Conservation (phyloP, 53 echinoderm and acorn worm species). For the Glandiceps talaboti region DNA sequence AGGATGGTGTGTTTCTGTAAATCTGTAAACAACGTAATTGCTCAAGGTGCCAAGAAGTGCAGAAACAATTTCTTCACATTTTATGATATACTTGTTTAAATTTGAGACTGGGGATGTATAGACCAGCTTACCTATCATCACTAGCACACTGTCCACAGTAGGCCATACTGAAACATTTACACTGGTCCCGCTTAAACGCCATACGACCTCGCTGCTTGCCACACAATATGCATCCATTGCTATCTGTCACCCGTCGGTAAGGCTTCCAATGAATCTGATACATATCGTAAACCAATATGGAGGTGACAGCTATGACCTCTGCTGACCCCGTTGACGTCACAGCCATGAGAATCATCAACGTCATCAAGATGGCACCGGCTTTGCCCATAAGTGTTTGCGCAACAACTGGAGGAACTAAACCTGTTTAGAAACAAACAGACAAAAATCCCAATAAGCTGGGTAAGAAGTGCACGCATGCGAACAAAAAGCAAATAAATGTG, state of each 20-base stretch:
- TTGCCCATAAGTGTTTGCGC: conserved; percentile 68
- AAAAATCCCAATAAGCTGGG: neutral
- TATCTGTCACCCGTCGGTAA: conserved; percentile 55
- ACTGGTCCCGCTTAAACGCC: conserved; percentile 73
- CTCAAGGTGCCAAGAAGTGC: too few species aligned
- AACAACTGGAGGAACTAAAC: conserved; percentile 63
- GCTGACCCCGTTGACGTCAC: conserved; percentile 97
- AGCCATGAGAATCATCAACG: conserved; percentile 79
- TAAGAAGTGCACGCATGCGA: neutral
- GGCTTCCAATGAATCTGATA: conserved; percentile 92
- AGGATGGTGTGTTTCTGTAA: too few species aligned
- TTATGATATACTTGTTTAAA: too few species aligned
- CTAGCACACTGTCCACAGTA: conserved; percentile 43
- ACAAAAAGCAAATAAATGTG: neutral
- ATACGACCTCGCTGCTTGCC: conserved; percentile 84
- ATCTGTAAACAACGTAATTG: too few species aligned
- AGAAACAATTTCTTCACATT: too few species aligned
- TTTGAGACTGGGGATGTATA: neutral
- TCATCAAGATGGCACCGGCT: conserved; percentile 62
- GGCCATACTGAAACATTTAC: conserved; percentile 62
- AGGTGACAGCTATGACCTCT: conserved; percentile 89
- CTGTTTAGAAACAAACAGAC: conserved; percentile 15
- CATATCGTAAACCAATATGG: conserved; percentile 81
- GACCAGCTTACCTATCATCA: conserved; percentile 44
- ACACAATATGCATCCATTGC: conserved; percentile 76